Evolutionary conservation across 2,888 invertebrate genomes (phyloP), one percentile per base, ranked within the genome.

Genomic region (Orchestes rusci): DNA sequence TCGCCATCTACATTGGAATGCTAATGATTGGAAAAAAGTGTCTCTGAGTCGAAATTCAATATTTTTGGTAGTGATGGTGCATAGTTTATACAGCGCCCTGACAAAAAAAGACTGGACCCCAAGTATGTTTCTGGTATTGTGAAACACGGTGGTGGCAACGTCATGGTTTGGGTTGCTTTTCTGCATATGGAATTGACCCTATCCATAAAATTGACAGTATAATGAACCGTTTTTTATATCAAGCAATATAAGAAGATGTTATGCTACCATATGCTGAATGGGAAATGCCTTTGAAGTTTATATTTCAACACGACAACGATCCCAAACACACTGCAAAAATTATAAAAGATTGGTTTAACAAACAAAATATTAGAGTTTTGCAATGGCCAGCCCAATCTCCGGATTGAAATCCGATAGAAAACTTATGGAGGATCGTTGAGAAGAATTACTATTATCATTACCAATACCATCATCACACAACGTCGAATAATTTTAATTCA

Each of bases 71-170:
- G 13, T 31, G 31, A 31, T 12, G 13, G 13, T 10, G 13, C 10
- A 31, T 5, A 31, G 13, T 31, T 31, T 5, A 12, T 31, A 19
- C 36, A 18, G 10, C 13, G 12, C 12, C 40, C 34, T 35, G 34
- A 4, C 5, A 36, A 36, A 12, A 39, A 39, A 36, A 31, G 39
- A 36, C 33, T 40, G 13, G 40, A 40, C 17, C 33, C 32, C 13
- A 40, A 40, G 33, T 40, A 40, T 27, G 31, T 40, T 40, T 38
- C 40, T 34, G 12, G 36, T 8, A 40, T 29, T 34, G 40, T 35
- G 8, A 40, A 34, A 19, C 32, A 40, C 12, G 33, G 33, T 17
- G 33, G 40, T 18, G 3, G 33, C 33, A 40, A 40, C 18, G 12
- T 34, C 18, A 40, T 40, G 33, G 18, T 40, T 13, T 40, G 40